Base-by-base conservation (phyloP, 2,797 vertebrate species). In the Anguilla anguilla region DNA sequence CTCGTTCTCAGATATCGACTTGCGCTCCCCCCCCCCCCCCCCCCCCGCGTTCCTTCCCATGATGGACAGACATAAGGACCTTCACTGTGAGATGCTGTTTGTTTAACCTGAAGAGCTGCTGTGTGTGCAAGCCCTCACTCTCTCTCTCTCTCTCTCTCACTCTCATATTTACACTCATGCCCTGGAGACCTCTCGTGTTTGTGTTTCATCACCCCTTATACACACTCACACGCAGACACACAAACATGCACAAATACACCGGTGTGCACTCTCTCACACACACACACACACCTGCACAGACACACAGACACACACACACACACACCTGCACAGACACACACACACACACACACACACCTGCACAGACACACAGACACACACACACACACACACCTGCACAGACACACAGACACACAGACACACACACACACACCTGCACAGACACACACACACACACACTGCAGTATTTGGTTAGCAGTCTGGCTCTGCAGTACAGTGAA, bases 41-140 rank as follows among this genome's bases (percentile, higher is more conserved):
- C 2, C 5, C 19, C 2, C 64, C 0, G 9, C 25, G 6, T 25
- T 28, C 64, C n/a, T 7, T n/a, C 7, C 67, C 7, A 15, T n/a
- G 25, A 69, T 69, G 67, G 67, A 69, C 28, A 7, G 25, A n/a
- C 15, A 61, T 61, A 4, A 61, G 59, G 67, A 10, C 67, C 28
- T 69, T 69, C 67, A 69, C 25, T 11, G 28, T 9, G 5, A 31
- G 67, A 69, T 28, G n/a, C 19, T 55, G 49, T 86, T 74, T 57
- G 35, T 74, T 57, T 77, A 86, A 86, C 85, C 72, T 31, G 28
- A 53, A n/a, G 51, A 86, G 67, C 67, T 7, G n/a, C 3, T 69
- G 22, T n/a, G 67, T 31, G 69, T 4, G 6, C 3, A 43, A 31
- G 85, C 35, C 85, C 31, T 25, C 13, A n/a, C n/a, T 31, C 31